Evolutionary conservation across 2,888 invertebrate species (phyloP).

Genomic region (Amphipoea lucens): DNA sequence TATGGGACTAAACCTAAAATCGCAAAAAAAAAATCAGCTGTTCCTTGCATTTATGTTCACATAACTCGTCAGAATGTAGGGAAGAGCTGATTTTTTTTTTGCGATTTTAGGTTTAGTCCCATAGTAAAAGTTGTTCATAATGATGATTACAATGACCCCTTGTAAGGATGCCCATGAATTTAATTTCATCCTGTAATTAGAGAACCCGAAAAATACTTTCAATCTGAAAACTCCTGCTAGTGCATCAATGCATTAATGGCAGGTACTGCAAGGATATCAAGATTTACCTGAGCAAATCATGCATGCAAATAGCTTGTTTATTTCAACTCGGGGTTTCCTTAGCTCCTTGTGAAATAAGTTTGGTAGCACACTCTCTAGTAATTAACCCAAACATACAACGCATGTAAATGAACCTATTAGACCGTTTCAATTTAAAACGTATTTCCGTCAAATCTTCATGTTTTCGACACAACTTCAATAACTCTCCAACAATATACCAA

Average conservation of each 20-base stretch:
- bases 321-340: background rate
- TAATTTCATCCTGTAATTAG: background rate
- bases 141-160: too few species aligned
- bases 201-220: background rate
- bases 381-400: slow-evolving; percentile 29
- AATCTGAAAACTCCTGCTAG: background rate
- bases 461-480: slow-evolving; percentile 63
- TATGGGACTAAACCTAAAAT: too few species aligned
- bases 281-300: background rate
- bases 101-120: too few species aligned
- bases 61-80: too few species aligned
- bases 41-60: too few species aligned
- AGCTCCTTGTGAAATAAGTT: slow-evolving; percentile 1
- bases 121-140: too few species aligned
- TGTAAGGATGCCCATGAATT: too few species aligned
- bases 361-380: slow-evolving; percentile 16
- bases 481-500: slow-evolving; percentile 62
- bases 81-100: too few species aligned
- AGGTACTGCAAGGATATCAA: background rate
- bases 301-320: background rate
- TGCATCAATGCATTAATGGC: background rate
- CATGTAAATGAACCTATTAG: slow-evolving; percentile 46
- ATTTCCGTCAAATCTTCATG: slow-evolving; percentile 52
- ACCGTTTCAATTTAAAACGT: slow-evolving; percentile 49
- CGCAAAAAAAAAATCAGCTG: too few species aligned